Evolutionary conservation across 92 coral and sea anemone genomes (phyloP).

Genomic region (Meandrina meandrites): DNA sequence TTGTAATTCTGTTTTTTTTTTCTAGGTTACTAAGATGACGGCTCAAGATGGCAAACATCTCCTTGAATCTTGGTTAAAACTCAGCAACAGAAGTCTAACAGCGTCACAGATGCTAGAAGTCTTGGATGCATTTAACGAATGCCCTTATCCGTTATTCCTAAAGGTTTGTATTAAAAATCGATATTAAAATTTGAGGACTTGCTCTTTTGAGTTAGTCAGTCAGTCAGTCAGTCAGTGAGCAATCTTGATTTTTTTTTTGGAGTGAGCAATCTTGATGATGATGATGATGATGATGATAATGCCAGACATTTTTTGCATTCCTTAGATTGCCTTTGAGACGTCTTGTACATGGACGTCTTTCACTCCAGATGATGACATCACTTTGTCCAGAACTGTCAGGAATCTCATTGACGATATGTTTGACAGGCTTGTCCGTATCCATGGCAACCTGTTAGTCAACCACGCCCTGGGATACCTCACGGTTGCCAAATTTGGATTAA

Average conservation of each 20-base stretch:
- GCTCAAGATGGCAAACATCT: conserved; percentile 27
- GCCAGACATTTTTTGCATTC: background rate
- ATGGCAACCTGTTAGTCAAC: conserved; percentile 54
- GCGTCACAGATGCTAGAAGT: conserved; percentile 39
- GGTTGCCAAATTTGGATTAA: conserved; percentile 57
- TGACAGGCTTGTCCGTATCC: conserved; percentile 53
- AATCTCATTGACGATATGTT: conserved; percentile 49
- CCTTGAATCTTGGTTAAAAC: conserved; percentile 39
- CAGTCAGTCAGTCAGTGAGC: no score
- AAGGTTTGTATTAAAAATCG: conserved; percentile 21
- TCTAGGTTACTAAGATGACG: conserved; percentile 25
- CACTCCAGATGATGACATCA: conserved; percentile 31
- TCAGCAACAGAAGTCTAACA: conserved; percentile 33
- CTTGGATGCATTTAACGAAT: conserved; percentile 43
- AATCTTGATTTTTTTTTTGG: no score
- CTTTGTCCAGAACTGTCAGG: conserved; percentile 30
- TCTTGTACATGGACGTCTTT: conserved; percentile 38
- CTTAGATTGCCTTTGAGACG: conserved; percentile 44
- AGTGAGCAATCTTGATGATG: no score
- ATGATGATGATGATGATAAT: no score
- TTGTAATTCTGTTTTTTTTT: background rate
- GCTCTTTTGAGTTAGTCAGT: no score
- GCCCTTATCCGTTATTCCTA: conserved; percentile 50
- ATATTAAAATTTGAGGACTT: no score
- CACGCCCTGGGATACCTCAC: conserved; percentile 60